Evolutionary conservation across 2,888 invertebrate genomes (phyloP), one percentile per base, ranked within the genome.

Genomic region (Pristionchus arcanus): DNA sequence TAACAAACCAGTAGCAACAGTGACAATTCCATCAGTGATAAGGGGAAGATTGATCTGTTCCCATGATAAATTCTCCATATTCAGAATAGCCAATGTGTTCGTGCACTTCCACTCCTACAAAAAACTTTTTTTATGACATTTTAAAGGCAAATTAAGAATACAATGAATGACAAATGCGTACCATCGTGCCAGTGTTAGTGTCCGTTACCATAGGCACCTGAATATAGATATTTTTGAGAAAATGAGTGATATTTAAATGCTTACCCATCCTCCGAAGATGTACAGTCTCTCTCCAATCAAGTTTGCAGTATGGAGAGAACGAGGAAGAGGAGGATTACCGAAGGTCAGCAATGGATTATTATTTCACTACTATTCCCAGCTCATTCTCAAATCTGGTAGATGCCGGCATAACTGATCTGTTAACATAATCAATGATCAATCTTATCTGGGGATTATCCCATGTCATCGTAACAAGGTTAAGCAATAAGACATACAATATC

Each of bases 251-350:
- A 49, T 49, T n/a, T n/a, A 19, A 28, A 63, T 55, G 0, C 98
- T 98, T 13, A 99, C 98, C 99, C 99, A 99, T n/a, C 99, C 99
- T n/a, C 99, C 99, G 95, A 99, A 99, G 1, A 99, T 97, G 95
- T 97, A 99, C 99, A 99, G 99, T 95, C 95, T 94, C 94, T 97
- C 97, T 15, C 98, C 98, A 89, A 99, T 98, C 91, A 99, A 97
- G 21, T 98, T 98, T 15, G 99, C 97, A 68, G 98, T 98, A 96
- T 99, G 99, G 2, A 99, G 96, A 83, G 98, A 99, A 91, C 99
- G 97, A 0, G 99, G 99, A 74, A 98, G 96, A 0, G 99, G 99
- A 97, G 49, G 97, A 28, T 95, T 97, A 0, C 99, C 99, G 59
- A 97, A 97, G 0, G 98, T 97, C 87, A 83, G 63, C 19, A 88